Base-by-base conservation (phyloP, 2,113 vertebrate species). In the Lanius ludovicianus region DNA sequence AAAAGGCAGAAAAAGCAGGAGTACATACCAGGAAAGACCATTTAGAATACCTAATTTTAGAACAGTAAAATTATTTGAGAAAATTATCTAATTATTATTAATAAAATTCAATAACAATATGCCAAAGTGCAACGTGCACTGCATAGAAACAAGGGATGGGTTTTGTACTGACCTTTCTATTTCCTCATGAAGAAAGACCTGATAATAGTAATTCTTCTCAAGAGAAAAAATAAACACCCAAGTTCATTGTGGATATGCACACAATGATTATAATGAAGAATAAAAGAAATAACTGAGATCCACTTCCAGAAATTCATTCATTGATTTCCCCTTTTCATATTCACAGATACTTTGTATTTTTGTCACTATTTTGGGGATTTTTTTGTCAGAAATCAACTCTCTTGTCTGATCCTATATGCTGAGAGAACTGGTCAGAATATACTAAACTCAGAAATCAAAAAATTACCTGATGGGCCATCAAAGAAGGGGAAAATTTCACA, bases 141-240 rank as follows among this genome's bases (percentile, higher is more conserved):
- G 64, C 81, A 90, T 28, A 84, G 71, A 95, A 90, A 92, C 84
- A 90, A 74, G 69, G 46, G 42, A 87, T 63, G 30, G 35, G 33
- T 7, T 96, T 95, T 91, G 76, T 57, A 82, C 55, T 93, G 93
- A 96, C 91, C 89, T 96, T 96, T 97, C 87, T 92, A 88, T 78
- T 84, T 95, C 64, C 41, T 93, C 37, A 41, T 86, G 59, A 87
- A 96, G 62, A 83, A 89, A 94, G 74, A 76, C 69, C 41, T 57
- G 67, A 77, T 95, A 95, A 95, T 33, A 91, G 56, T 47, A 84
- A 92, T 92, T 94, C 64, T 96, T 89, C 94, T 96, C 84, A 81
- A 90, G 89, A 96, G 86, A 76, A 81, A 87, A 96, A 68, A 92
- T 93, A 91, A 97, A 97, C 30, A 84, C 95, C 76, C 78, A 95